Conservation (phyloP, 2,888 invertebrate species). For the Sipha maydis region DNA sequence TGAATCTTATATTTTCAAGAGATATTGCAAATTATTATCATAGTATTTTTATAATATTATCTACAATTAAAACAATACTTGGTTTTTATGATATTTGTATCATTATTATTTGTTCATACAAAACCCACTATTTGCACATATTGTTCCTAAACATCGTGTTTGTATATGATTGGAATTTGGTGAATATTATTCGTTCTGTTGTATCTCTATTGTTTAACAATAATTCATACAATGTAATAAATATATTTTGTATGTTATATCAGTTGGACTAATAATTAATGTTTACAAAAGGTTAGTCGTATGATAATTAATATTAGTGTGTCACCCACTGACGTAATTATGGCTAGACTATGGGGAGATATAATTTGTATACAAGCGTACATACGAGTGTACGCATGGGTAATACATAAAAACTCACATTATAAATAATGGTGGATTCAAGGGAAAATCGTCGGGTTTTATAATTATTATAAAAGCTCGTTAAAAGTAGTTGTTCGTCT, state of each 20-base stretch:
- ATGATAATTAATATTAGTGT: conserved; percentile 4
- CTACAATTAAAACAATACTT: not conserved
- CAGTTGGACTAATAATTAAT: not conserved
- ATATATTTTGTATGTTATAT: not conserved
- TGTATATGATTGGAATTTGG: not conserved
- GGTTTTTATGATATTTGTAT: no score
- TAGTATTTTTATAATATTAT: not conserved
- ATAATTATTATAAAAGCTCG: no score
- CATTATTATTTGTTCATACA: not conserved
- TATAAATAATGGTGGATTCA: not conserved
- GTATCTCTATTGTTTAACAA: not conserved
- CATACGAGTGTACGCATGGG: not conserved
- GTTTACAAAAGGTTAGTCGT: conserved; percentile 3
- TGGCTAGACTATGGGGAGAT: conserved; percentile 4
- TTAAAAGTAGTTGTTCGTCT: no score
- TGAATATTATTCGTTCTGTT: not conserved
- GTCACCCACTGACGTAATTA: conserved; percentile 1
- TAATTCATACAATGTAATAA: not conserved
- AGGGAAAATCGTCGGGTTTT: no score
- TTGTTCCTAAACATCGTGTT: not conserved
- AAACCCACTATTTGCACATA: not conserved
- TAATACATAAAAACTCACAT: not conserved
- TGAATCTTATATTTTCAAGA: no score
- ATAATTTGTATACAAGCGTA: not conserved
- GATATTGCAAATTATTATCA: no score